Percentiles rank a stretch among this genome's conserved stretches.
phyloP scores from a whole-genome alignment of 2,797 vertebrate genomes.

The Anabacerthia variegaticeps region DNA sequence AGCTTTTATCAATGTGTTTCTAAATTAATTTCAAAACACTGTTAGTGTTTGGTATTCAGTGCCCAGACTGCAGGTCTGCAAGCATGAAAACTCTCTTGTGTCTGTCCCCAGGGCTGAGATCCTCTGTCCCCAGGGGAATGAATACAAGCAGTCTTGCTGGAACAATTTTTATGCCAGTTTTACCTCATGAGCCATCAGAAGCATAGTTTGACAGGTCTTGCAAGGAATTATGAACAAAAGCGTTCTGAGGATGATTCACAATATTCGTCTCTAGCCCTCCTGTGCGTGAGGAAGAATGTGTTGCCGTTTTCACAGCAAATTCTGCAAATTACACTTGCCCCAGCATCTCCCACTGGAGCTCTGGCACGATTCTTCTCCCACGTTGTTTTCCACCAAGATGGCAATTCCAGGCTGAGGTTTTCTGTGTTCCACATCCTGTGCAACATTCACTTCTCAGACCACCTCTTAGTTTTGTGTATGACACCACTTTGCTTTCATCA shows the following conservation, averaged over 20 bases:
- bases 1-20: background rate
- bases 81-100: background rate
- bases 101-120: background rate
- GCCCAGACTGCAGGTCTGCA: background rate
- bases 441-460: background rate
- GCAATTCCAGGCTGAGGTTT: background rate
- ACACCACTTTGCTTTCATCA: background rate
- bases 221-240: background rate
- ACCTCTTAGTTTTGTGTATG: background rate
- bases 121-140: background rate
- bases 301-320: background rate
- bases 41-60: background rate
- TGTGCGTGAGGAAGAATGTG: background rate
- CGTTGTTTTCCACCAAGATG: accelerated
- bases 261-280: background rate
- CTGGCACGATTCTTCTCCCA: background rate
- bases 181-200: background rate
- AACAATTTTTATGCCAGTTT: background rate
- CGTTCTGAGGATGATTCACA: background rate
- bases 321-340: background rate
- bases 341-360: background rate
- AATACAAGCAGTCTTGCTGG: background rate
- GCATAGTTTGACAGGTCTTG: background rate
- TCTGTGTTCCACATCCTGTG: accelerated
- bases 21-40: background rate